Base-by-base conservation (phyloP, 2,113 vertebrate species). In the Sardina pilchardus region DNA sequence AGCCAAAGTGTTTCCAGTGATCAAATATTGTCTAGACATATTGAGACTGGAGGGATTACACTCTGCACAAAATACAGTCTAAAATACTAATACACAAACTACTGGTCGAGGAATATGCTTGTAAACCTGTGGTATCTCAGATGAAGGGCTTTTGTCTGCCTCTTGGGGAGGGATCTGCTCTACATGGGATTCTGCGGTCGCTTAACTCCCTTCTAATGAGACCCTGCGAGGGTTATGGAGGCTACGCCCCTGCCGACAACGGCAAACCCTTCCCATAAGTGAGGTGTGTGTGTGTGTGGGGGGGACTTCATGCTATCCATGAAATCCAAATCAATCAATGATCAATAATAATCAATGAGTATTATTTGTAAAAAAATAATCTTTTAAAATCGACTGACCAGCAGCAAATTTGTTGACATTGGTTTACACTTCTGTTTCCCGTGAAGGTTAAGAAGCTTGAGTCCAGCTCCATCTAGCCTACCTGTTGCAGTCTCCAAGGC, bases 121-220 rank as follows among this genome's bases (percentile, higher is more conserved):
- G 14, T 14, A 56, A 21, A 21, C 19, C 6, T 30, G 63, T 67
- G 63, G 63, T 7, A 26, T 67, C 63, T 67, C 63, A 3, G n/a
- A n/a, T 30, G 63, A 67, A 63, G 6, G 56, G 21, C n/a, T n/a
- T 24, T 63, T 53, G 14, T 26, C 14, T 56, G 6, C n/a, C 63
- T 30, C 59, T 26, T 63, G n/a, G 59, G 24, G 59, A 10, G n/a
- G 56, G 24, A 7, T 26, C 7, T 63, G 59, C n/a, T 2, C 63
- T 67, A 30, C 63, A 67, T 9, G 63, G 8, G 26, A n/a, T 24
- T 24, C 6, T 63, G 21, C 2, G 56, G 24, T 63, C 24, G 24
- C 63, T 67, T 26, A 10, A n/a, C 63, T 67, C 24, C 56, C 85
- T 48, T 88, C 89, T 94, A 94, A 94, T 93, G 91, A 93, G 94